These are phyloP conservation scores for Amorpha juglandis DNA, from an alignment of 2,888 invertebrate species.

Conservation along the genomic window DNA sequence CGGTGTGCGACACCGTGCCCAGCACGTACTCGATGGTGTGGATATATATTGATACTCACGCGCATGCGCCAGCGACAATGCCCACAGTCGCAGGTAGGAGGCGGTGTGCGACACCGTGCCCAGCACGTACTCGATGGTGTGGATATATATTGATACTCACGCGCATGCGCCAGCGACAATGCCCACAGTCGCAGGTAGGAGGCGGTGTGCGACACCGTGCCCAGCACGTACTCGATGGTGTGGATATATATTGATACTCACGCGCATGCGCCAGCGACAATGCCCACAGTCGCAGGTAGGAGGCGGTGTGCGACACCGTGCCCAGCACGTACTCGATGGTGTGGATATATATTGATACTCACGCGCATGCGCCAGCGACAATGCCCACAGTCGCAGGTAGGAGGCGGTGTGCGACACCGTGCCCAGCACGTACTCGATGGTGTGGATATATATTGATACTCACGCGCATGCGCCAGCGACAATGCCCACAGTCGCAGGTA, in stretches of 20 bases:
- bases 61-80: conserved; percentile 93
- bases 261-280: conserved; percentile 94
- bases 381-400: conserved; percentile 94
- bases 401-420: conserved; percentile 97
- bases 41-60: conserved; percentile 89
- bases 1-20: conserved; percentile 96
- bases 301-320: conserved; percentile 96
- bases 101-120: conserved; percentile 97
- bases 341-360: conserved; percentile 89
- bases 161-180: conserved; percentile 93
- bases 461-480: conserved; percentile 94
- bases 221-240: conserved; percentile 95
- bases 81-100: conserved; percentile 95
- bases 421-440: conserved; percentile 94
- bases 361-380: conserved; percentile 95
- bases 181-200: conserved; percentile 96
- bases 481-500: conserved; percentile 95
- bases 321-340: conserved; percentile 96
- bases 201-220: conserved; percentile 96
- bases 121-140: conserved; percentile 95
- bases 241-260: conserved; percentile 90
- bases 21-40: conserved; percentile 96
- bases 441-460: conserved; percentile 91
- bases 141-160: conserved; percentile 90
- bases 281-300: conserved; percentile 95